These are phyloP conservation scores for Cheirogaleus medius DNA, from an alignment of 2,113 vertebrate genomes.

Conservation along the genomic window DNA sequence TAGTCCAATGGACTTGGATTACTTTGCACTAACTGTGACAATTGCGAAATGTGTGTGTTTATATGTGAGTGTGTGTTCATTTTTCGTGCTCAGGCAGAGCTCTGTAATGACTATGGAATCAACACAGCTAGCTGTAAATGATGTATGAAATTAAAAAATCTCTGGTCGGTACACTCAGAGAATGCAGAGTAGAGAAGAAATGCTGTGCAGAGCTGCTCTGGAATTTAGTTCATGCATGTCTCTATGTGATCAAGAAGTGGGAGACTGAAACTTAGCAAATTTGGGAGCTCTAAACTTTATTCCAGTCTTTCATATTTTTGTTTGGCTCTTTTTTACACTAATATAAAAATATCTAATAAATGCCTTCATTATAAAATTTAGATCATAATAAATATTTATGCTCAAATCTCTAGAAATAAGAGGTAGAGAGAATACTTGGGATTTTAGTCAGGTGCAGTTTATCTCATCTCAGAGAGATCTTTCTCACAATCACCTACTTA, in stretches of 20 bases:
- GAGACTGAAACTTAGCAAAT: conserved; percentile 9
- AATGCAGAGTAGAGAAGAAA: not conserved
- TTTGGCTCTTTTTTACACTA: not conserved
- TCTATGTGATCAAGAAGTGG: not conserved
- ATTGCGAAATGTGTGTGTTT: not conserved
- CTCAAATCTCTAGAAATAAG: not conserved
- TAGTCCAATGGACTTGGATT: not conserved
- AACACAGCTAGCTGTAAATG: conserved; percentile 51
- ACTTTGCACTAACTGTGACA: conserved; percentile 23
- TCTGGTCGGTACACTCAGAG: not conserved
- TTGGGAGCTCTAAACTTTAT: not conserved
- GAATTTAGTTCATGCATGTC: not conserved
- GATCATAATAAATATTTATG: not conserved
- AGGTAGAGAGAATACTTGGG: not conserved
- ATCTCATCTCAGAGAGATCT: not conserved
- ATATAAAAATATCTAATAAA: not conserved
- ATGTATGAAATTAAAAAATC: conserved; percentile 54
- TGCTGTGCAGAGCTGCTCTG: not conserved
- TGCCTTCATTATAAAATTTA: not conserved
- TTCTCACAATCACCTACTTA: not conserved
- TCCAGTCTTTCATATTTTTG: not conserved
- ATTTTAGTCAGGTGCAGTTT: not conserved
- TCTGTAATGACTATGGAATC: not conserved
- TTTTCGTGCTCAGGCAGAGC: not conserved
- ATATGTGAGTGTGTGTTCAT: not conserved